A percentile compares a stretch with the other conserved stretches of the same genome.
Evolutionary conservation across 2,888 invertebrate genomes (phyloP).

Genomic region (Apamea monoglypha): DNA sequence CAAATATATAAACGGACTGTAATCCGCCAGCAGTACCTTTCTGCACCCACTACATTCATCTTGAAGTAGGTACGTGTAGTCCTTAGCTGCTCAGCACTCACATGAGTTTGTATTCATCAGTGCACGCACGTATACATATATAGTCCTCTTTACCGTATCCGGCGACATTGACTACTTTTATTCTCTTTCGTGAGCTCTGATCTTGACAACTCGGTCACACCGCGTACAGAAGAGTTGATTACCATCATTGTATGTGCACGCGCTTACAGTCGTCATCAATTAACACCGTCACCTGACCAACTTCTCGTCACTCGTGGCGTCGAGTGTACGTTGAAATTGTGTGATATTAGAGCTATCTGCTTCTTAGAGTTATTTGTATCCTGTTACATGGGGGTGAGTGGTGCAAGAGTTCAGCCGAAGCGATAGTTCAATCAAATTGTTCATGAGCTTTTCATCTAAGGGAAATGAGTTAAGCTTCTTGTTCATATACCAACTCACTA

Average conservation of each 20-base stretch:
- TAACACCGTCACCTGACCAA: conserved; percentile 31
- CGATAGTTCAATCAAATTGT: background rate
- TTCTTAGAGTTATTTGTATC: conserved; percentile 72
- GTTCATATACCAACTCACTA: background rate
- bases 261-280: conserved; percentile 45
- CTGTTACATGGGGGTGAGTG: conserved; percentile 43
- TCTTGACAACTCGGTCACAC: background rate
- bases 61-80: background rate
- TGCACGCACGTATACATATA: conserved; percentile 6
- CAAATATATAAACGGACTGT: background rate
- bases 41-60: background rate
- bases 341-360: conserved; percentile 54
- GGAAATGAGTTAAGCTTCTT: background rate
- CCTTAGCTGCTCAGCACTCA: background rate
- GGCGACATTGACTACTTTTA: no score
- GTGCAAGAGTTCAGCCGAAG: background rate
- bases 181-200: no score
- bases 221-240: background rate
- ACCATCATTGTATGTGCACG: background rate
- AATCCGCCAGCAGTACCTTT: background rate
- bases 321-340: conserved; percentile 28
- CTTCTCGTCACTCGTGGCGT: conserved; percentile 23
- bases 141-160: no score
- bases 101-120: background rate
- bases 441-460: background rate